A percentile compares a stretch with the other conserved stretches of the same genome.
phyloP scores from a whole-genome alignment of 2,888 invertebrate species.

The Eilema griseolum region DNA sequence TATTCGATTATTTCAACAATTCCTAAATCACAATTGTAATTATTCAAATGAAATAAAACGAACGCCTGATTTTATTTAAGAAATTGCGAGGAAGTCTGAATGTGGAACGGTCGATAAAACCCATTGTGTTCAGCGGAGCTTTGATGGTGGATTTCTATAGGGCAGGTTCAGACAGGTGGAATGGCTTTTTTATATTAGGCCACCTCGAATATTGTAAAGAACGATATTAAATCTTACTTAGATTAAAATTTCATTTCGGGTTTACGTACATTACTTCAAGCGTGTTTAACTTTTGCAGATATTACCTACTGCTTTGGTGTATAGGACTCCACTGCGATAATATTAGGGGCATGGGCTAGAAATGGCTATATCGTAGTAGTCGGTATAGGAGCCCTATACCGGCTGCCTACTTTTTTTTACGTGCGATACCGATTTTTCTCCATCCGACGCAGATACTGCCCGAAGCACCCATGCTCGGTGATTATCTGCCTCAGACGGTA shows the following conservation, averaged over 20 bases:
- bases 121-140: conserved; percentile 8
- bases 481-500: too few relatives aligned
- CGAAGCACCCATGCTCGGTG: too few relatives aligned
- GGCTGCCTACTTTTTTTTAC: too few relatives aligned
- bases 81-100: conserved; percentile 5
- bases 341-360: too few relatives aligned
- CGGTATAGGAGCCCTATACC: too few relatives aligned
- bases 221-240: background rate
- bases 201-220: background rate
- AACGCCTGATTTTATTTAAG: conserved; percentile 2
- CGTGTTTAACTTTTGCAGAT: background rate
- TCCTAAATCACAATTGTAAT: conserved; percentile 10
- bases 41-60: conserved; percentile 14
- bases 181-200: conserved; percentile 10
- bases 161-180: background rate
- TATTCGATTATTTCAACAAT: background rate
- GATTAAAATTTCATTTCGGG: background rate
- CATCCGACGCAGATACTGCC: too few relatives aligned
- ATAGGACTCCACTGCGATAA: too few relatives aligned
- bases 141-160: background rate
- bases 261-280: background rate
- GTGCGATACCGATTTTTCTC: too few relatives aligned
- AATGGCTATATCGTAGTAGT: too few relatives aligned
- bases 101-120: conserved; percentile 10
- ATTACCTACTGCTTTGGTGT: background rate